A percentile compares a stretch with the other conserved stretches of the same genome.
Conservation (phyloP, 2,888 invertebrate species). For the Notocelia uddmanniana region DNA sequence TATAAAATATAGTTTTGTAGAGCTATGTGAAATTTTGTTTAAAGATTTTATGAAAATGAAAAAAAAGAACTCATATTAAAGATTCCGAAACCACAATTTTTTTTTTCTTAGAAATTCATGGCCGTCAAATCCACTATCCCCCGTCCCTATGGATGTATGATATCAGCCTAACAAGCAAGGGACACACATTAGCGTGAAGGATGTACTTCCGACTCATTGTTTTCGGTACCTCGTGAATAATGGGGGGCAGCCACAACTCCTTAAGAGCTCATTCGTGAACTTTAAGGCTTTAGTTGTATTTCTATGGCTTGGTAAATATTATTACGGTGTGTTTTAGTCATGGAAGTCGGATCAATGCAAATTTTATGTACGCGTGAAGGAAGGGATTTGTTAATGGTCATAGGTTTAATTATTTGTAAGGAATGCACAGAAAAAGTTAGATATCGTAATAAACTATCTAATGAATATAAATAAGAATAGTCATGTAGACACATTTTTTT, state of each 20-base stretch:
- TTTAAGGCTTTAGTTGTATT: background rate
- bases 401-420: too few species aligned
- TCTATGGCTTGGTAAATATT: background rate
- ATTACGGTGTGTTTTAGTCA: slow-evolving; percentile 2
- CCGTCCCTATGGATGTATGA: background rate
- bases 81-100: too few species aligned
- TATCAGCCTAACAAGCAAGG: background rate
- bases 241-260: background rate
- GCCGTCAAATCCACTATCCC: background rate
- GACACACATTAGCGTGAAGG: slow-evolving; percentile 28
- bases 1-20: too few species aligned
- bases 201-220: slow-evolving; percentile 3
- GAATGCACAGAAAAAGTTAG: too few species aligned
- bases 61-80: too few species aligned
- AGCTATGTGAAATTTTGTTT: too few species aligned
- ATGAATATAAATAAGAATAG: too few species aligned
- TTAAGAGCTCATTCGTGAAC: slow-evolving; percentile 2
- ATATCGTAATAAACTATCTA: too few species aligned
- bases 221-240: background rate
- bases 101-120: too few species aligned
- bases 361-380: background rate
- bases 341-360: background rate
- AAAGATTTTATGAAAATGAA: too few species aligned
- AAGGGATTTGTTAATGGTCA: too few species aligned
- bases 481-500: too few species aligned